Base-by-base conservation (phyloP, 2,888 invertebrate species). In the Phaedon cochleariae region DNA sequence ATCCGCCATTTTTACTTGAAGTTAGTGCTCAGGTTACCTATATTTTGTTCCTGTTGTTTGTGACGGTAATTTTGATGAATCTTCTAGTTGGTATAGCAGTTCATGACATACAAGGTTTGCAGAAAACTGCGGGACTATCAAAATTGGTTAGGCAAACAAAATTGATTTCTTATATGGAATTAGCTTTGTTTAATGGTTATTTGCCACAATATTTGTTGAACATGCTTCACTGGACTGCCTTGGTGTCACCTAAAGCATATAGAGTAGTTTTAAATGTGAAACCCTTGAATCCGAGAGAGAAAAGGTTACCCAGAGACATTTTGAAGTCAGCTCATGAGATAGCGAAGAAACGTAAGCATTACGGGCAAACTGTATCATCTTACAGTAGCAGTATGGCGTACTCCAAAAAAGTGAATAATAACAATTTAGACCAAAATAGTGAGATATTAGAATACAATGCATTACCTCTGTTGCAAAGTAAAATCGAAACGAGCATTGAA, bases 61-160 rank as follows among this genome's bases (percentile, higher is more conserved):
- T 94, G 0, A 94, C 94, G 0, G 92, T 94, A 1, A 93, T 94
- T 5, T 84, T 94, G 48, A 94, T 94, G 94, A 94, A 94, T 83
- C 83, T 94, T 0, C 85, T 94, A 0, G 93, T 94, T 15, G 94
- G 94, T 80, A 94, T 94, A 72, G 94, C 94, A 0, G 94, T 94
- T 2, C 93, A 94, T 75, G 94, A 94, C 78, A 94, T 94, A 64
- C 94, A 94, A 80, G 94, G 94, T 0, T 84, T 94, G 12, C 90
- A 93, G 73, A 94, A 94, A 85, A 94, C 94, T 0, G 94, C 94
- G 0, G 94, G 93, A 0, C 84, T 94, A 0, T 93, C 93, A 0
- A 94, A 94, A 77, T 85, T 94, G 6, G 94, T 94, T 9, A 86
- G 94, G 12, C 94, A 94, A 82, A 94, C 94, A 0, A 93, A 94